Conservation (phyloP, 2,113 vertebrate species). For the Python bivittatus region DNA sequence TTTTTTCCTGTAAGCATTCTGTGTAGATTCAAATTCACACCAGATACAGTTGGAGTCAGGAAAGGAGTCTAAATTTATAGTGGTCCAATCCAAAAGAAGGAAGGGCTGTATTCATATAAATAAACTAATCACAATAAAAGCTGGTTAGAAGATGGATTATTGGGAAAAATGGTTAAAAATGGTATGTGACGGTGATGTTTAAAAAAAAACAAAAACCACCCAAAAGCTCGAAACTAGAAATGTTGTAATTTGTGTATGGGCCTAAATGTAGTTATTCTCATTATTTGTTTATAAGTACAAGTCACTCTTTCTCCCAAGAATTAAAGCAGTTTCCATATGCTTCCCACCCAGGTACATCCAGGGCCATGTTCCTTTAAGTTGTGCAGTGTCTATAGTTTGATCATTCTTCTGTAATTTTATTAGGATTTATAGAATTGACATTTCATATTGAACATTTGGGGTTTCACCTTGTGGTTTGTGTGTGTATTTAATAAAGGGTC, state of each 20-base stretch:
- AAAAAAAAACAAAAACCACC: no score
- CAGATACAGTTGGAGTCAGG: neutral
- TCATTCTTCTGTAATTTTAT: neutral
- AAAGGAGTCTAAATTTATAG: neutral
- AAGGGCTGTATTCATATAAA: neutral
- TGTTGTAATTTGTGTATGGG: neutral
- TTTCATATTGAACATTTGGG: no score
- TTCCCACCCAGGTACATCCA: neutral
- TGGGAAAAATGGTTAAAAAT: neutral
- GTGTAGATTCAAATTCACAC: neutral
- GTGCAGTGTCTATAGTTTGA: neutral
- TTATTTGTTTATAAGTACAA: neutral
- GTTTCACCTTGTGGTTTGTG: neutral
- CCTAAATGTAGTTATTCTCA: no score
- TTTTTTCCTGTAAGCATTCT: neutral
- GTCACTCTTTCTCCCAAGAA: neutral
- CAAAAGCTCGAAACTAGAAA: neutral
- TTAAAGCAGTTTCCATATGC: neutral
- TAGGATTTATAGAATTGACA: neutral
- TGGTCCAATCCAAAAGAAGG: neutral
- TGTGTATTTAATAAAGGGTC: neutral
- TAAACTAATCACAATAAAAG: neutral
- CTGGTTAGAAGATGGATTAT: slow-evolving; percentile 8
- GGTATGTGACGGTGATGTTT: neutral
- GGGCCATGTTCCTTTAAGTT: neutral